Percentiles rank a stretch among this genome's conserved stretches.
These are phyloP conservation scores for Lepidurus packardi DNA, from an alignment of 1,140 invertebrate genomes.

Conservation along the genomic window DNA sequence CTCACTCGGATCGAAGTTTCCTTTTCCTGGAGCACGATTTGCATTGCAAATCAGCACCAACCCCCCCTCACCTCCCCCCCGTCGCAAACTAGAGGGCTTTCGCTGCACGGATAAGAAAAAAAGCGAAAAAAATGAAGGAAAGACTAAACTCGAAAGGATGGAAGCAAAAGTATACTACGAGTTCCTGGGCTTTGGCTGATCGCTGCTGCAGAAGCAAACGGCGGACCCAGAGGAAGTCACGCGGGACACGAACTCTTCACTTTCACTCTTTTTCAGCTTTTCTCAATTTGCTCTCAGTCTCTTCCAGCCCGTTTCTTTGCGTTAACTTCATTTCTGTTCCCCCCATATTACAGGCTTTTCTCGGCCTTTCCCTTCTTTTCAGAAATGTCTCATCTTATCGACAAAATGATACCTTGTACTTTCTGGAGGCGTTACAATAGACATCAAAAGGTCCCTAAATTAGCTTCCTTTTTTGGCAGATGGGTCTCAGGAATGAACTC, in stretches of 20 bases:
- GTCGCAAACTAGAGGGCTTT: not conserved
- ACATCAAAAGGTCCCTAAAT: not conserved
- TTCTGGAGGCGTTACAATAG: not conserved
- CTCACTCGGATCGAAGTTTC: conserved; percentile 14
- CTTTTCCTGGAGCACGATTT: conserved; percentile 14
- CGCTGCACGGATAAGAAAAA: not conserved
- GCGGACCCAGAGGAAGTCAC: not conserved
- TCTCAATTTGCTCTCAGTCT: not conserved
- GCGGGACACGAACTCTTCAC: conserved; percentile 16
- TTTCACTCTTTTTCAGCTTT: not conserved
- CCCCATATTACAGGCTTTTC: not conserved
- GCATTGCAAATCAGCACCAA: conserved; percentile 3
- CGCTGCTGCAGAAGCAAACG: not conserved
- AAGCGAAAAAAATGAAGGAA: not conserved
- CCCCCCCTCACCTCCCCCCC: not conserved
- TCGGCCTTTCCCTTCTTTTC: not conserved
- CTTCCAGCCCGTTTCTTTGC: not conserved
- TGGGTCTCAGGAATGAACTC: not conserved
- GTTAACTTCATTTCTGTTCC: not conserved
- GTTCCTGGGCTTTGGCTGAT: not conserved
- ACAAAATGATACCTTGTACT: not conserved
- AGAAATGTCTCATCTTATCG: not conserved
- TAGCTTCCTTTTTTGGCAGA: not conserved
- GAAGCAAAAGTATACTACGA: not conserved
- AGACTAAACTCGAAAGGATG: not conserved